Conservation (phyloP, 2,797 vertebrate genomes). For the Intellagama lesueurii region DNA sequence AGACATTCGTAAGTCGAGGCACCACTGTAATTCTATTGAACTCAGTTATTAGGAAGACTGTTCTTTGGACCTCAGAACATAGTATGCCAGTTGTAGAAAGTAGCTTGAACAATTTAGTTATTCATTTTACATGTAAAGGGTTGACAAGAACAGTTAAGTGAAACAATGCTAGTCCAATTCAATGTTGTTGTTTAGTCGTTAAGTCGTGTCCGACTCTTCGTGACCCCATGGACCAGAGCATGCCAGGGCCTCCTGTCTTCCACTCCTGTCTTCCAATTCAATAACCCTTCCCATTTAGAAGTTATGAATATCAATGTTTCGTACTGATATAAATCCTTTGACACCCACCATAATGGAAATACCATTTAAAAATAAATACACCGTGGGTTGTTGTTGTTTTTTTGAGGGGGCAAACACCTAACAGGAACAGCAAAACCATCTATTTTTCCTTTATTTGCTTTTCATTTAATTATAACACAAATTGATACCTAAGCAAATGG, state of each 20-base stretch:
- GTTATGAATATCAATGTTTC: not conserved
- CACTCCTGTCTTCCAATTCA: not conserved
- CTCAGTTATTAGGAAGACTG: not conserved
- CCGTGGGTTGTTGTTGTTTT: not conserved
- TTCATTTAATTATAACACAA: not conserved
- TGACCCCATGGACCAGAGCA: too few relatives aligned
- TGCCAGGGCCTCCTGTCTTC: too few relatives aligned
- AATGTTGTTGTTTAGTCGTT: too few relatives aligned
- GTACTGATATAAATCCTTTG: not conserved
- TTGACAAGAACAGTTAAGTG: not conserved
- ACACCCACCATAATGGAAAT: not conserved
- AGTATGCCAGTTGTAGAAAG: not conserved
- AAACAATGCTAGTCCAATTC: not conserved
- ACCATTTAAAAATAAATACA: constrained; percentile 9
- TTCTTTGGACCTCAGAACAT: not conserved
- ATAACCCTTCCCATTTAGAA: not conserved
- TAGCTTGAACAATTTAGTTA: not conserved
- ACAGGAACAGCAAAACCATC: not conserved
- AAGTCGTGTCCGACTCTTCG: too few relatives aligned
- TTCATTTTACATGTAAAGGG: not conserved
- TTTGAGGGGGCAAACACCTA: not conserved
- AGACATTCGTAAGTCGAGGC: too few relatives aligned
- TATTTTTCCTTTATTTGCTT: not conserved
- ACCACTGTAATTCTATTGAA: not conserved
- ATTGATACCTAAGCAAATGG: constrained; percentile 5